A percentile compares a stretch with the other conserved stretches of the same genome.
These are phyloP conservation scores for Athalia circularis DNA, from an alignment of 2,888 invertebrate species.

Conservation along the genomic window DNA sequence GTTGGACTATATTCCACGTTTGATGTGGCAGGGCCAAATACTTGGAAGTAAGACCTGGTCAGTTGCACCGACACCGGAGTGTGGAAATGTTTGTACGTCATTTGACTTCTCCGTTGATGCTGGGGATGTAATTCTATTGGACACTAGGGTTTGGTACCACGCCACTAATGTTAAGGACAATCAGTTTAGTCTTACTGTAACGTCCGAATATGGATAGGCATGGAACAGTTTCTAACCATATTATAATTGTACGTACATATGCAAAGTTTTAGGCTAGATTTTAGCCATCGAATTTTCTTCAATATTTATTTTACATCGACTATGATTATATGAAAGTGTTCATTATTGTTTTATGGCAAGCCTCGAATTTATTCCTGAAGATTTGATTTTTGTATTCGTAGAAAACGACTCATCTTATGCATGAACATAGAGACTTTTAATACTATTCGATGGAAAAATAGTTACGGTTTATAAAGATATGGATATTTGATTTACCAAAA, in stretches of 20 bases:
- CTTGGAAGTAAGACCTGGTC: slow-evolving; percentile 91
- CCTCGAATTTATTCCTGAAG: neutral
- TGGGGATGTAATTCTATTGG: slow-evolving; percentile 92
- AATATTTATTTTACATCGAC: neutral
- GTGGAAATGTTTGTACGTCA: slow-evolving; percentile 84
- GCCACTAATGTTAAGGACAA: slow-evolving; percentile 88
- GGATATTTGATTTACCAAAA: neutral
- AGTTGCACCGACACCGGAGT: slow-evolving; percentile 90
- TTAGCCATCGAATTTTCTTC: neutral
- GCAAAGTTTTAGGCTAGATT: slow-evolving; percentile 28
- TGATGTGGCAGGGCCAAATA: slow-evolving; percentile 96
- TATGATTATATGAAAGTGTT: slow-evolving; percentile 8
- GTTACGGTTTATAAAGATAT: neutral
- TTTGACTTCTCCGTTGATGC: slow-evolving; percentile 88
- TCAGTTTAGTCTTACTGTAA: slow-evolving; percentile 90
- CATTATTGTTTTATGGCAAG: slow-evolving; percentile 7
- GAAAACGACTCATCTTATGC: neutral
- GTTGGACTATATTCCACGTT: slow-evolving; percentile 92
- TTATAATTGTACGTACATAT: slow-evolving; percentile 25
- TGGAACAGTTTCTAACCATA: slow-evolving; percentile 39
- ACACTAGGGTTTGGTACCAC: slow-evolving; percentile 95
- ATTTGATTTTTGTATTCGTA: slow-evolving; percentile 32
- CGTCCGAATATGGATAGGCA: slow-evolving; percentile 90
- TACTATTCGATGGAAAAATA: neutral
- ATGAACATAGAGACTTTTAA: neutral